Conservation (phyloP, 2,113 vertebrate species). For the Cyprinodon tularosa region DNA sequence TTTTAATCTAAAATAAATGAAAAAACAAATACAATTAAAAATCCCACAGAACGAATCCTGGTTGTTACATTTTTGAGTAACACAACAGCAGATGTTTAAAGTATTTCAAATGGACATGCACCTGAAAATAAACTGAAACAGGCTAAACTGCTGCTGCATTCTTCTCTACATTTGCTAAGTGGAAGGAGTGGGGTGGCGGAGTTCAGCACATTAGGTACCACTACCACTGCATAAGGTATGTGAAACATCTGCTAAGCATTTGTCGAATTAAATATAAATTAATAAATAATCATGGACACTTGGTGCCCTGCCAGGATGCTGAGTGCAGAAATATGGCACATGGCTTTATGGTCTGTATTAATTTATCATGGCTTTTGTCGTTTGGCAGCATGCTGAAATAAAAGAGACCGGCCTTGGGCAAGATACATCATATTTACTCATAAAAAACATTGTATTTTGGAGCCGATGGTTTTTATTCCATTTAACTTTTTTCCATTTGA, state of each 20-base stretch:
- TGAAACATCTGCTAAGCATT: slow-evolving; percentile 82
- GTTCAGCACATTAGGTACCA: slow-evolving; percentile 50
- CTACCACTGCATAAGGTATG: slow-evolving; percentile 54
- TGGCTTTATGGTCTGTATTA: slow-evolving; percentile 75
- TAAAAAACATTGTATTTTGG: slow-evolving; percentile 67
- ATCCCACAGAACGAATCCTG: slow-evolving; percentile 24
- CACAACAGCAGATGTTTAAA: slow-evolving; percentile 36
- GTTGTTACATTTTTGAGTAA: slow-evolving; percentile 42
- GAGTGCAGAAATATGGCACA: slow-evolving; percentile 76
- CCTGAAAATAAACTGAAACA: slow-evolving; percentile 78
- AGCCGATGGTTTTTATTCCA: slow-evolving; percentile 22
- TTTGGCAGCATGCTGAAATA: slow-evolving; percentile 71
- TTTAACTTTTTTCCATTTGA: slow-evolving; percentile 35
- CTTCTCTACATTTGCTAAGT: slow-evolving; percentile 34
- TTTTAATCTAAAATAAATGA: slow-evolving; percentile 4
- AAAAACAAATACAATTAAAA: slow-evolving; percentile 12
- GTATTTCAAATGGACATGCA: slow-evolving; percentile 57
- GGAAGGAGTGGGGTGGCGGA: neutral
- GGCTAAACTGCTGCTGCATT: slow-evolving; percentile 39
- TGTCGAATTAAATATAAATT: slow-evolving; percentile 79
- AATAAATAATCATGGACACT: slow-evolving; percentile 76
- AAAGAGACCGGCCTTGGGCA: slow-evolving; percentile 61
- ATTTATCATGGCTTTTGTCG: slow-evolving; percentile 70
- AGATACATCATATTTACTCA: slow-evolving; percentile 73
- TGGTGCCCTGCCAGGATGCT: slow-evolving; percentile 73